phyloP scores from a whole-genome alignment of 2,888 invertebrate species.

The Petrolisthes manimaculis region DNA sequence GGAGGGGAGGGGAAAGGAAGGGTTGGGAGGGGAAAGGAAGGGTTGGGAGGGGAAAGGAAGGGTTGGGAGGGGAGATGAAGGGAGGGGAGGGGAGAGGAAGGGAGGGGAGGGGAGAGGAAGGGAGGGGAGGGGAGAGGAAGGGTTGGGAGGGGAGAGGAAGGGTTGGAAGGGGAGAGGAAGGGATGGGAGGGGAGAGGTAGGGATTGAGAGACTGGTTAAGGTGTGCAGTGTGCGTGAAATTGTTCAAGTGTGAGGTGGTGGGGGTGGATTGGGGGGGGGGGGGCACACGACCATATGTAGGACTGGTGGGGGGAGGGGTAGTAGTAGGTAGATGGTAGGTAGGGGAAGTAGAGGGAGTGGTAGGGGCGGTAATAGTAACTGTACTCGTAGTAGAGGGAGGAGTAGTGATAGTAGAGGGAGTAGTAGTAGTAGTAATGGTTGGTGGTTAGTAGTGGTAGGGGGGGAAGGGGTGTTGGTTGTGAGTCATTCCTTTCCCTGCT shows the following conservation, averaged over 20 bases:
- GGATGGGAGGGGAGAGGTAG: not conserved
- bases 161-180: not conserved
- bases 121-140: not conserved
- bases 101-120: not conserved
- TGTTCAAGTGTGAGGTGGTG: not conserved
- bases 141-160: not conserved
- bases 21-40: not conserved
- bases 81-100: not conserved
- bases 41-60: not conserved
- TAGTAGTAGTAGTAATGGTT: not conserved
- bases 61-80: not conserved
- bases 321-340: not conserved
- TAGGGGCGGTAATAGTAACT: not conserved
- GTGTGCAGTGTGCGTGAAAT: too few species aligned
- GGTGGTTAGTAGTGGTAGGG: too few species aligned
- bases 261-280: not conserved
- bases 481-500: too few species aligned
- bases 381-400: not conserved
- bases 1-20: not conserved
- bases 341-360: not conserved
- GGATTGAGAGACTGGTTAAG: slow-evolving; percentile 19
- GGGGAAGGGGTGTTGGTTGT: too few species aligned
- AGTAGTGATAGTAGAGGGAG: not conserved
- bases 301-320: too few species aligned
- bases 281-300: not conserved